A percentile compares a stretch with the other conserved stretches of the same genome.
These are phyloP conservation scores for Pammene aurita DNA, from an alignment of 2,888 invertebrate genomes.

Conservation along the genomic window DNA sequence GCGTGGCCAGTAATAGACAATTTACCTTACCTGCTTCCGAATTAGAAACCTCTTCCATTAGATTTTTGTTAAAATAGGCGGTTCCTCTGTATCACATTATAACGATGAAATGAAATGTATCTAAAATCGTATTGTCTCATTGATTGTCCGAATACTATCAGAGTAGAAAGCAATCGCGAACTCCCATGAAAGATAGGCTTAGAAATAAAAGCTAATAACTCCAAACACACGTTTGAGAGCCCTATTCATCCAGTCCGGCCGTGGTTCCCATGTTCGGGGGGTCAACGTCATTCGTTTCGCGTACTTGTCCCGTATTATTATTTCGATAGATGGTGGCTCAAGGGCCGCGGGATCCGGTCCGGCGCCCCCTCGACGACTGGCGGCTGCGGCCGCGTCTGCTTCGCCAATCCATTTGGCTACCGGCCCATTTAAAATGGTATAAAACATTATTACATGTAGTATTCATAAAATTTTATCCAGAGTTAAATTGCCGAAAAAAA, in stretches of 20 bases:
- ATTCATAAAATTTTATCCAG: no score
- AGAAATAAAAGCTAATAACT: slow-evolving; percentile 79
- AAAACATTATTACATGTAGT: no score
- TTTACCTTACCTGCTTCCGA: no score
- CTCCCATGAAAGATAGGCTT: slow-evolving; percentile 72
- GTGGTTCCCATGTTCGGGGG: slow-evolving; percentile 80
- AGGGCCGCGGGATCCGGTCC: slow-evolving; percentile 82
- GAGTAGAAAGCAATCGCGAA: slow-evolving; percentile 42
- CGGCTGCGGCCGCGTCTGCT: slow-evolving; percentile 62
- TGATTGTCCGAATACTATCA: slow-evolving; percentile 17
- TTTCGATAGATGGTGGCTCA: slow-evolving; percentile 82
- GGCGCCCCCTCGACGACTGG: slow-evolving; percentile 75
- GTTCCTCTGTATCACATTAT: no score
- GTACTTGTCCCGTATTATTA: slow-evolving; percentile 83
- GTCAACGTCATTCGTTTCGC: slow-evolving; percentile 81
- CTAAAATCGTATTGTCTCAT: slow-evolving; percentile 6
- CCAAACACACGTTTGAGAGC: slow-evolving; percentile 73
- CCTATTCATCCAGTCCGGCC: slow-evolving; percentile 78
- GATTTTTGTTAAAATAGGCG: no score
- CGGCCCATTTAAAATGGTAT: background rate
- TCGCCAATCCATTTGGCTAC: slow-evolving; percentile 43
- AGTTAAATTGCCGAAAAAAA: no score
- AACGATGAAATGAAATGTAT: background rate
- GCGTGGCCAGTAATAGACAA: no score
- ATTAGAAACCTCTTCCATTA: no score